Evolutionary conservation across 2,888 invertebrate species (phyloP), one percentile per base, ranked within the genome.

Genomic region (Pinctada fucata): DNA sequence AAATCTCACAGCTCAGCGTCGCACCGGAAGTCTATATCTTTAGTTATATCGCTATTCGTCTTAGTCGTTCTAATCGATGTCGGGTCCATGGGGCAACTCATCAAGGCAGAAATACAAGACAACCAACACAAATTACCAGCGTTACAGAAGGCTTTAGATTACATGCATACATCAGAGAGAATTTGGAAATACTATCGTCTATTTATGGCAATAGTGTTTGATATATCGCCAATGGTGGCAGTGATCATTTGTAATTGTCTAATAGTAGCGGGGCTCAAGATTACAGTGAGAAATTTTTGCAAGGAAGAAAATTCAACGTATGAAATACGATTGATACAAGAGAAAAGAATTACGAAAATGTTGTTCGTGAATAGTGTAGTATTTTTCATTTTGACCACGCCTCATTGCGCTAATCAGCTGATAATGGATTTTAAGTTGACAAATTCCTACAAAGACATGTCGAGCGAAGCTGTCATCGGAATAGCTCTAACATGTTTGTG

Each of bases 381-480:
- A 13, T 58, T 58, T 58, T 58, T 58, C 58, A 58, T 58, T 13
- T 13, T 58, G 58, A 58, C 58, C 8, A 13, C 58, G 13, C 58
- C 58, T 13, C 58, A 58, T 13, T 58, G 58, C 13, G 58, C 58
- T 58, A 58, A 58, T 58, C 58, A 58, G 13, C 13, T 58, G 58
- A 58, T 58, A 10, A 58, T 58, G 58, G 58, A 58, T 58, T 58
- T 58, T 58, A 6, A 58, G 58, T 58, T 58, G 58, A 58, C 58
- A 58, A 58, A 58, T 58, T 10, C 58, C 8, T 10, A 58, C 8
- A 58, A 58, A 58, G 58, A 58, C 13, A 58, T 58, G 58, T 58
- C 58, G 8, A 58, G 58, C 13, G 58, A 58, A 58, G 58, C 13
- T 0, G 58, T 58, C 58, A 58, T 58, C 58, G 58, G 58, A 10